Base-by-base conservation (phyloP, 2,888 invertebrate species). In the Electrophaes corylata region DNA sequence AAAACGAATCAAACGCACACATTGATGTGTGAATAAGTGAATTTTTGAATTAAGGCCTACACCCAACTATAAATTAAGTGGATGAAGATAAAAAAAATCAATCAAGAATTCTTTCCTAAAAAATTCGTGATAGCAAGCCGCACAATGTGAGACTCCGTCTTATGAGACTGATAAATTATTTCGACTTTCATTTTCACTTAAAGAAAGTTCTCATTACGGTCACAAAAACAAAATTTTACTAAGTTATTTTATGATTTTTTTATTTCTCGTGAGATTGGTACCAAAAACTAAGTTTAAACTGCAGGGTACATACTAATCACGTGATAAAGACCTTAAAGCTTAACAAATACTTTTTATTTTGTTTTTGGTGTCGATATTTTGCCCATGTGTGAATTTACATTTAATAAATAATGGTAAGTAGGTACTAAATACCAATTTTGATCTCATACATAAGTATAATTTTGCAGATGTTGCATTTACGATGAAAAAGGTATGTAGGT, bases 81-180 rank as follows among this genome's bases (percentile, higher is more conserved):
- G 5, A n/a, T n/a, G n/a, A 10, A 29, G 26, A 14, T 35, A 8
- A 35, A 35, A 14, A 35, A 16, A 16, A 37, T 8, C n/a, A 40
- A 40, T 33, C 33, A 12, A 33, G n/a, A 37, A 48, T 45, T 48
- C 26, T 50, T 41, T 50, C 19, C 44, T 47, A 55, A 14, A 16
- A 29, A 60, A 48, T 44, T 60, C 12, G 57, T 40, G 58, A 59
- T 52, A 66, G 58, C 47, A 49, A 62, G 54, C 58, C 56, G 60
- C 59, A 56, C 56, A 29, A 37, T 26, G 14, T 66, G 70, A 67
- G 72, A 71, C 71, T 72, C 71, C 68, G 64, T 75, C 69, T 67
- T 43, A 70, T 72, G 67, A 81, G 81, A 81, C 81, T 81, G 82
- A 81, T 71, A 71, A n/a, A 75, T 75, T 57, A 58, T 70, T 78